Conservation (phyloP, 2,113 vertebrate species). For the Orientallactaga bullata region DNA sequence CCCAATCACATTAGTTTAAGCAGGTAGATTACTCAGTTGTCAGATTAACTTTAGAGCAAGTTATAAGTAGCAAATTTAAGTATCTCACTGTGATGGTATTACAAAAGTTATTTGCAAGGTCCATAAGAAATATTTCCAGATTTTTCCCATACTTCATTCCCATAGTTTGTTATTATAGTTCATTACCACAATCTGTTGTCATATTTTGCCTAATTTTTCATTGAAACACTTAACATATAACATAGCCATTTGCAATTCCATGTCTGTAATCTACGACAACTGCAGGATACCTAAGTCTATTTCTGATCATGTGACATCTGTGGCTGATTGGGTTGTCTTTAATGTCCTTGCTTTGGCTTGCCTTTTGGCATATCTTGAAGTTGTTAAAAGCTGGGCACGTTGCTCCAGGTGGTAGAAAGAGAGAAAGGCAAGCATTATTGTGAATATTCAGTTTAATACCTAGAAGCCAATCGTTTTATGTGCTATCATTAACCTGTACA, state of each 20-base stretch:
- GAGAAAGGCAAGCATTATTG: neutral
- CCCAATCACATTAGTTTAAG: too few species aligned
- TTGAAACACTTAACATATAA: neutral
- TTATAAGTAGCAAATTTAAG: too few species aligned
- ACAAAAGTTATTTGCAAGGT: too few species aligned
- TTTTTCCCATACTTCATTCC: too few species aligned
- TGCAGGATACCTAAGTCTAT: neutral
- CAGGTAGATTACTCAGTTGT: too few species aligned
- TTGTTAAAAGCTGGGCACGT: neutral
- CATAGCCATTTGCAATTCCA: neutral
- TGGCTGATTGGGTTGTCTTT: neutral
- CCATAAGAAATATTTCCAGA: too few species aligned
- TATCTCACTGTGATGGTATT: too few species aligned
- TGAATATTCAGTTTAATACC: neutral
- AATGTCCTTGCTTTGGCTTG: neutral
- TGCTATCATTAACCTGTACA: neutral
- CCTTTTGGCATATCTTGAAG: neutral
- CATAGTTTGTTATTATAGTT: too few species aligned
- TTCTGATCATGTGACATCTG: too few species aligned
- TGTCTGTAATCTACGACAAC: neutral
- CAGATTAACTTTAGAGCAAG: too few species aligned
- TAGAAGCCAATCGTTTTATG: neutral
- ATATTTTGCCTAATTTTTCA: neutral
- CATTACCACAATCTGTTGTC: neutral
- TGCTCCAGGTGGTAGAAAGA: neutral